Evolutionary conservation across 2,797 vertebrate species (phyloP), one percentile per base, ranked within the genome.

Genomic region (Hydrocynus forskahlii): DNA sequence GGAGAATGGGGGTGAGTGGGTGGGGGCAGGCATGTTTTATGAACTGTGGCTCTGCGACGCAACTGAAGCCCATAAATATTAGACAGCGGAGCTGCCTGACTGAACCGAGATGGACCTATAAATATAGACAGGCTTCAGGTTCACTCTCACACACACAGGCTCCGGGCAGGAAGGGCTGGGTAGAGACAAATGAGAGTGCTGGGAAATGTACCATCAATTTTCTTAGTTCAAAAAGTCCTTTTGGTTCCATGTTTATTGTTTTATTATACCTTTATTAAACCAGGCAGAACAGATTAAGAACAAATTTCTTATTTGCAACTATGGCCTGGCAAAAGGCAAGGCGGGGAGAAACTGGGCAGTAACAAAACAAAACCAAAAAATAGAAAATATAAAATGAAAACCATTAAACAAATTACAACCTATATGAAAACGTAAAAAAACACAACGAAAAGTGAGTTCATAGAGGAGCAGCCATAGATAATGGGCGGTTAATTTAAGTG

Each of bases 11-110:
- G 63, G 16, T 48, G 70, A 76, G 78, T 43, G 74, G 69, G 35
- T 66, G 82, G 70, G 77, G 48, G 54, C 67, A 84, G 72, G 63
- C 54, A 17, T 71, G 78, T 75, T 84, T 86, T 83, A 86, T 89
- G 82, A 83, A 85, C 85, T 84, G 76, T 82, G 38, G 40, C 63
- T 85, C 71, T 73, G 81, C 55, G 35, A 73, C 86, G 69, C 54
- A 62, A 40, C 72, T 80, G 68, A 38, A 78, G 73, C 76, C 81
- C 85, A 87, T 89, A 84, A 89, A 89, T 89, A 86, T 87, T 89
- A 86, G 70, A 89, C 73, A 78, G 63, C 70, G 69, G 66, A 69
- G 35, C 35, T 23, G 72, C 38, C 66, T 69, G 68, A 60, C 73
- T 70, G 10, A 67, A 38, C 71, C 70, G 70, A 81, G 69, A 78